Evolutionary conservation across 2,888 invertebrate species (phyloP), one percentile per base, ranked within the genome.

Genomic region (Blastobasis lacticolella): DNA sequence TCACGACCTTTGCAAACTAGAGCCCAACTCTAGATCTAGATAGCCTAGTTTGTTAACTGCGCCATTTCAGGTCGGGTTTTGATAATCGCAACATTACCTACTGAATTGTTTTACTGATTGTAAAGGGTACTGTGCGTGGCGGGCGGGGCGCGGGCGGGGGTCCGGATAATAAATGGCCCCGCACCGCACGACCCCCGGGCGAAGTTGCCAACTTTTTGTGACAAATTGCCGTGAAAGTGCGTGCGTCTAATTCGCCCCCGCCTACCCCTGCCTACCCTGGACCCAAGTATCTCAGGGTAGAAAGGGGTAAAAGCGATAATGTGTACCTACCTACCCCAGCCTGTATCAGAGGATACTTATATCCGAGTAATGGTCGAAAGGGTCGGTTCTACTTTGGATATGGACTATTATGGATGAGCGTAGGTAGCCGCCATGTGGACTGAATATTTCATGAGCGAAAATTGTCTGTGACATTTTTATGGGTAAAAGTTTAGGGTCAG

Each of bases 161-260:
- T 64, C 58, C 60, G 81, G 78, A 83, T 84, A 84, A 86, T 85
- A 85, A 85, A 82, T 75, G 64, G 61, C 56, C 61, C 53, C 55
- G 60, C 62, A 60, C 61, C 59, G 60, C 60, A 58, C 66, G 62
- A 61, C 71, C 74, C 70, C 58, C 56, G 82, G 82, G 75, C 66
- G 68, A 75, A 79, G 77, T 80, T 75, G 75, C 73, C 73, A 81
- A 85, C 82, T 86, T 86, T 86, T 84, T 84, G 81, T 87, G 86
- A 85, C 86, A 87, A 85, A 86, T 86, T 84, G 76, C 81, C 70
- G 69, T 72, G 71, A 81, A 80, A 83, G 82, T 82, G 76, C 80
- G 78, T 78, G 67, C 23, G 23, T 23, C 23, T 23, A 23, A 23
- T 23, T 23, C 23, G 23, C 23, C 23, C 23, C 23, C 23, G 23